A percentile compares a stretch with the other conserved stretches of the same genome.
These are phyloP conservation scores for Denticeps clupeoides DNA, from an alignment of 2,797 vertebrate genomes.

Conservation along the genomic window DNA sequence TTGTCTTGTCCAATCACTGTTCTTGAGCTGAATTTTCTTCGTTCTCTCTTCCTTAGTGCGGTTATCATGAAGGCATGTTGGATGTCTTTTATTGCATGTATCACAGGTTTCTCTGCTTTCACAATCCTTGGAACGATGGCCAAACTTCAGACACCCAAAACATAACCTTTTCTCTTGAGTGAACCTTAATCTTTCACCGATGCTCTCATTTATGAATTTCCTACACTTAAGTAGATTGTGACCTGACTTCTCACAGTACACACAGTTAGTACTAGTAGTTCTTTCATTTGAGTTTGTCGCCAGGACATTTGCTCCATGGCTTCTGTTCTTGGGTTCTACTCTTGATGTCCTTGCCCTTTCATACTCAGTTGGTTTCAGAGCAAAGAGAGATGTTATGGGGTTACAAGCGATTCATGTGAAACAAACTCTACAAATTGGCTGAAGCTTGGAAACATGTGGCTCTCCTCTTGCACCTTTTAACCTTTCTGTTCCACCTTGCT, in stretches of 20 bases:
- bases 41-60: not conserved
- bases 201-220: too few relatives aligned
- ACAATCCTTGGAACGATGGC: conserved; percentile 5
- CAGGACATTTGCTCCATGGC: too few relatives aligned
- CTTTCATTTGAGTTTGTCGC: not conserved
- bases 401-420: too few relatives aligned
- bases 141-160: conserved; percentile 6
- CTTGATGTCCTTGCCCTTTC: too few relatives aligned
- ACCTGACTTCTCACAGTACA: too few relatives aligned
- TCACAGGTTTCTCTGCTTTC: conserved; percentile 1
- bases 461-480: conserved; percentile 4
- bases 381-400: too few relatives aligned
- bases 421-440: too few relatives aligned
- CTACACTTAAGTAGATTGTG: too few relatives aligned
- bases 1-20: too few relatives aligned
- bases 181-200: not conserved
- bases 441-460: not conserved
- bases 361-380: too few relatives aligned
- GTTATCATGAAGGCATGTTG: conserved; percentile 4
- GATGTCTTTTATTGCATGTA: conserved; percentile 1
- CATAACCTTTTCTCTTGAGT: not conserved
- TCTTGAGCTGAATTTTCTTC: not conserved
- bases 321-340: too few relatives aligned
- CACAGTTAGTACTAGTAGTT: too few relatives aligned
- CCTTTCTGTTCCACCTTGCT: conserved; percentile 8